phyloP scores from a whole-genome alignment of 1,140 invertebrate genomes.

The Drosophila tani region DNA sequence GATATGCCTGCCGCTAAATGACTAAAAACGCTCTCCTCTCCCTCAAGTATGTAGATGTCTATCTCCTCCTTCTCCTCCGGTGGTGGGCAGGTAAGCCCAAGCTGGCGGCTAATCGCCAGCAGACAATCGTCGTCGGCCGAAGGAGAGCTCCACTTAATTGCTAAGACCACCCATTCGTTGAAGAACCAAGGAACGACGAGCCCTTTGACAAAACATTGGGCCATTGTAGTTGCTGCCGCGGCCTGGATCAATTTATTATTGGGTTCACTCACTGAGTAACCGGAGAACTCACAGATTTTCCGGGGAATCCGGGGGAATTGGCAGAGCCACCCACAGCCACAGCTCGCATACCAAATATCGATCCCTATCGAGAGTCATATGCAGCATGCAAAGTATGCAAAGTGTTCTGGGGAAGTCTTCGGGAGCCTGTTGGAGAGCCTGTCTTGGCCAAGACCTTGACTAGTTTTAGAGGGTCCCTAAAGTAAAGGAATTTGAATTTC shows the following conservation, averaged over 20 bases:
- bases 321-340: conserved; percentile 42
- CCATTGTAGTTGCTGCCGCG: conserved; percentile 19
- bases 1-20: conserved; percentile 42
- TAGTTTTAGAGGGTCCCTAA: not conserved
- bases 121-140: conserved; percentile 36
- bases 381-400: conserved; percentile 38
- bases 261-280: conserved; percentile 5
- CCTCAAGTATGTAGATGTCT: conserved; percentile 41
- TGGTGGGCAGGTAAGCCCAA: conserved; percentile 5
- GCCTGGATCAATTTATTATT: conserved; percentile 19
- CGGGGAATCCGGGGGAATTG: conserved; percentile 12
- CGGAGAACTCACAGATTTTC: conserved; percentile 23
- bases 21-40: conserved; percentile 35
- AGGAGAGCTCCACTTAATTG: conserved; percentile 35
- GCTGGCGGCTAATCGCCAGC: conserved; percentile 29
- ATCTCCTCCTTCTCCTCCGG: conserved; percentile 13
- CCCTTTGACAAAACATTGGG: conserved; percentile 28
- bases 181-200: too few species aligned
- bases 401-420: conserved; percentile 38
- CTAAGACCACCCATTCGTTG: conserved; percentile 31
- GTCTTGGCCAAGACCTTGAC: conserved; percentile 13
- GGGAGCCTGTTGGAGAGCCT: not conserved
- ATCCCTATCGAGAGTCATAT: conserved; percentile 45
- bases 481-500: not conserved
- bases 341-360: conserved; percentile 36